Conservation (phyloP, 2,888 invertebrate genomes). For the Morpho achilles region DNA sequence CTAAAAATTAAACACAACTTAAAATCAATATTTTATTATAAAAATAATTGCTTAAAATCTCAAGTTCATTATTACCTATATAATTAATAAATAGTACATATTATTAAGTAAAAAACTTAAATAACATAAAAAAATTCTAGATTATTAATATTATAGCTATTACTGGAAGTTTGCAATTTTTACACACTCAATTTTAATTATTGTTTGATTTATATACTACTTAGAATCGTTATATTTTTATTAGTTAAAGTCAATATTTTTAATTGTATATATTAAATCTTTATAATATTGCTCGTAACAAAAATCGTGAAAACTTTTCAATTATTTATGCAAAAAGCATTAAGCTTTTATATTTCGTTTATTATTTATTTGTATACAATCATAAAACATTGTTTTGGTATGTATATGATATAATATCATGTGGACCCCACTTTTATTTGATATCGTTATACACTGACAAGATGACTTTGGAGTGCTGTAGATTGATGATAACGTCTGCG, state of each 20-base stretch:
- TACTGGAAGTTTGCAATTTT: neutral
- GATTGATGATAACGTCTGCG: constrained; percentile 96
- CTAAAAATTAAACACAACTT: no score
- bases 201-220: no score
- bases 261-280: no score
- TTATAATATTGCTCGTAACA: neutral
- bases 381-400: no score
- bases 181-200: no score
- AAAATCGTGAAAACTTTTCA: no score
- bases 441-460: constrained; percentile 63
- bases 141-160: neutral
- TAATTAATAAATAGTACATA: no score
- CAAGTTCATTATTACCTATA: neutral
- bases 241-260: no score
- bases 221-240: no score
- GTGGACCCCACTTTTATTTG: no score
- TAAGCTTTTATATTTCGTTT: neutral
- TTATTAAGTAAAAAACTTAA: no score
- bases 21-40: constrained; percentile 2
- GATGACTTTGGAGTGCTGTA: constrained; percentile 86
- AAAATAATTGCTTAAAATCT: constrained; percentile 8
- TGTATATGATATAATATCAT: no score
- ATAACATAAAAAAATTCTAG: neutral
- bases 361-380: neutral
- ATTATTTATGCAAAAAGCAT: neutral